Base-by-base conservation (phyloP, 2,888 invertebrate species). In the Chelonus formosanus region DNA sequence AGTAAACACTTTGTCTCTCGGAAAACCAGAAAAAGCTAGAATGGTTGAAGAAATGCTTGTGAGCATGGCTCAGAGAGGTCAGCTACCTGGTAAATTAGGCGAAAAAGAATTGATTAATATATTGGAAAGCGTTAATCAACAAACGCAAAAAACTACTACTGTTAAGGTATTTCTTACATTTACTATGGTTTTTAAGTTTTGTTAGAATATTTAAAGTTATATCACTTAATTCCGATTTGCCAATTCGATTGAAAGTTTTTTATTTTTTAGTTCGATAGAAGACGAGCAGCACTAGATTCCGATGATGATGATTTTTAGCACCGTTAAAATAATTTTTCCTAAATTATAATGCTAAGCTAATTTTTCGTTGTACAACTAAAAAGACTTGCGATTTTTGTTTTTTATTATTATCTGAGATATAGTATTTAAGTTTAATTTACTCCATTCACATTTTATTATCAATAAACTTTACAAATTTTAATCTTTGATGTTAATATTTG, bases 1-100 rank as follows among this genome's bases (percentile, higher is more conserved):
- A 52, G 96, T 99, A 79, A 98, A 96, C 81, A 98, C 95, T 61
- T 88, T 99, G 68, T 93, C 93, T 80, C 86, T 97, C 57, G 95
- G 96, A 71, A 97, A 96, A 85, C 98, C 98, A 55, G 98, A 98
- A 78, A 98, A 98, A 84, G 98, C 95, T 5, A 90, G 90, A 80
- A 92, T 95, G 91, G 92, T 98, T 64, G 98, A 99, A 87, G 91
- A 91, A 73, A 94, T 98, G 92, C 89, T 99, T 74, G 88, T 97
- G 68, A 91, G 92, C 79, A 98, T 98, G 97, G 97, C 94, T 6
- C 93, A 95, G 80, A 89, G 89, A 79, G 97, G 97, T n/a, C 95
- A 96, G 83, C 87, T 97, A 62, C 88, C 89, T 66, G 90, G 89
- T 48, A 95, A 92, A 86, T 89, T 97, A 67, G 90, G 91, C 55